Conservation (phyloP, 2,113 vertebrate genomes). For the Rostratula benghalensis region DNA sequence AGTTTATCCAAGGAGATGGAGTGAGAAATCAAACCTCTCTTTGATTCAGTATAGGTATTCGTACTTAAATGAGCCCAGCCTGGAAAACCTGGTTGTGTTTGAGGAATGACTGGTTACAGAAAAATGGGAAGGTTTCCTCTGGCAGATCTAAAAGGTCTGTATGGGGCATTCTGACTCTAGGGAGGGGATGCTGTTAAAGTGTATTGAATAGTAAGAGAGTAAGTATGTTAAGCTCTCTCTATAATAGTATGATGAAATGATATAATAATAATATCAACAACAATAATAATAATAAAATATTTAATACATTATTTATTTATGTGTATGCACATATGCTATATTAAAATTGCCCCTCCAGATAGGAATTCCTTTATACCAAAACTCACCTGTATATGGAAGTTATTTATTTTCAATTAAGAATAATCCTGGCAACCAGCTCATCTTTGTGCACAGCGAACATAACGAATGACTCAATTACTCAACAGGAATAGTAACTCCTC, state of each 20-base stretch:
- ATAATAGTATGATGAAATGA: no score
- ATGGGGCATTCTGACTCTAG: background rate
- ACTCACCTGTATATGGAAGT: background rate
- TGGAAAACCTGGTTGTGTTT: background rate
- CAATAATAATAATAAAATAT: no score
- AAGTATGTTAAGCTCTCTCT: background rate
- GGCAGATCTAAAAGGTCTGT: background rate
- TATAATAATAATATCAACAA: rapidly evolving
- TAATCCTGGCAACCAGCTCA: background rate
- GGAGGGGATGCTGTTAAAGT: background rate
- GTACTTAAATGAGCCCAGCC: background rate
- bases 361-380: background rate
- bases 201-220: background rate
- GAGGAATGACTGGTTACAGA: background rate
- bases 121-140: background rate
- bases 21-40: background rate
- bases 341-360: background rate
- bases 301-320: rapidly evolving
- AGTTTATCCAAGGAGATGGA: background rate
- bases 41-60: background rate
- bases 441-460: background rate
- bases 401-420: background rate
- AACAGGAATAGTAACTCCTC: background rate
- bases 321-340: rapidly evolving
- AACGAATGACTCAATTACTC: background rate